Evolutionary conservation across 2,888 invertebrate genomes (phyloP), one percentile per base, ranked within the genome.

Genomic region (Cremastinae sp.): DNA sequence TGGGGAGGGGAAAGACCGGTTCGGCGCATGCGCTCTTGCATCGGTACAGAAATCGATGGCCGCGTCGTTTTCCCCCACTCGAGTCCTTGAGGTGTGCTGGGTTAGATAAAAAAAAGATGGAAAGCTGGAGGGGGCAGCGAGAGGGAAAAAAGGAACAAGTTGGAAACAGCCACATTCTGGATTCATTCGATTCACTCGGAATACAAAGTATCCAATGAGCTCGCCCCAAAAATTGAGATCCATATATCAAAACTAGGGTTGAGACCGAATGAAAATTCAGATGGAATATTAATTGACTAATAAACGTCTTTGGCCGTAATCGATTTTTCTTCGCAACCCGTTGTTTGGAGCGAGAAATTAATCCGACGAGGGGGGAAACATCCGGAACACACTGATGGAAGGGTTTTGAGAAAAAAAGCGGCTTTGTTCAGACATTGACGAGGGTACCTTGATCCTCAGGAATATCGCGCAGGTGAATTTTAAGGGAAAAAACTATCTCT

Each of bases 41-140:
- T 18, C 58, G 77, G 79, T 75, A 70, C 79, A 83, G 82, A 84
- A 87, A 87, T 87, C 87, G 86, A 87, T 87, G 87, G 85, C 81
- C 81, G 85, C 83, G 65, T 35, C 68, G 45, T 71, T 66, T 66
- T 56, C 73, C 79, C 79, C 78, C 80, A 77, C 80, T 77, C 39
- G 12, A 7, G 4, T 14, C 9, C 16, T 58, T 20, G 58, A 62
- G 68, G 59, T 20, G 39, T 43, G 2, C 45, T 9, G 39, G n/a
- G 12, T 12, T 56, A 20, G 53, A 14, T 56, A 53, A 56, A 55
- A 47, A 65, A 61, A 71, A 74, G 49, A 73, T 72, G 77, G 76
- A 69, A 66, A 20, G 71, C 8, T 9, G 12, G 47, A 49, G 41
- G 22, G 53, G 35, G 47, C 8, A 28, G 39, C 55, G 55, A 37